Evolutionary conservation across 2,888 invertebrate genomes (phyloP).

Genomic region (Panopea generosa): DNA sequence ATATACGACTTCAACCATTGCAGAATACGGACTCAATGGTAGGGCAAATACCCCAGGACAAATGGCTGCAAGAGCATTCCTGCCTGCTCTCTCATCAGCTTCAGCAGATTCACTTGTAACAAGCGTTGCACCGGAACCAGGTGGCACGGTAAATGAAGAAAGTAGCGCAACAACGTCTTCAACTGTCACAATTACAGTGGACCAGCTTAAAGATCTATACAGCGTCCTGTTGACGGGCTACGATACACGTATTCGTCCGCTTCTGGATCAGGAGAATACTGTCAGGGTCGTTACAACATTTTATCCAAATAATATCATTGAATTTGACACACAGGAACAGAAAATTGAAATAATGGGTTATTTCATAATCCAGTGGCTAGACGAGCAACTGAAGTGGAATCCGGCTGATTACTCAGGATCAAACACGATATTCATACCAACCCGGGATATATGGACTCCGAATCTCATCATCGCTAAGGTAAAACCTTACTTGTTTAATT

Average conservation of each 20-base stretch:
- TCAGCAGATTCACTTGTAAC: too few species aligned
- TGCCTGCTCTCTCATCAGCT: too few species aligned
- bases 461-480: constrained; percentile 23
- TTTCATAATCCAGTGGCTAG: constrained; percentile 26
- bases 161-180: not conserved
- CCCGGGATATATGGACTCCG: constrained; percentile 25
- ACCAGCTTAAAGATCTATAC: constrained; percentile 6
- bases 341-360: constrained; percentile 27
- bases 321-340: constrained; percentile 31
- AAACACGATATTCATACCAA: constrained; percentile 12
- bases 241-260: constrained; percentile 11
- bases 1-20: too few species aligned
- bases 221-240: not conserved
- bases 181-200: not conserved
- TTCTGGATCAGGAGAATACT: constrained; percentile 2
- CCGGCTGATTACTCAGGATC: not conserved
- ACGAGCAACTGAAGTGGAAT: constrained; percentile 28
- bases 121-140: too few species aligned
- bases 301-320: constrained; percentile 12
- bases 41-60: too few species aligned
- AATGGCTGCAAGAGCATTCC: too few species aligned
- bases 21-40: too few species aligned
- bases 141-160: not conserved
- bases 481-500: too few species aligned
- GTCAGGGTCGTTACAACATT: constrained; percentile 9